phyloP scores from a whole-genome alignment of 2,888 invertebrate genomes.

The Euproctis similis region DNA sequence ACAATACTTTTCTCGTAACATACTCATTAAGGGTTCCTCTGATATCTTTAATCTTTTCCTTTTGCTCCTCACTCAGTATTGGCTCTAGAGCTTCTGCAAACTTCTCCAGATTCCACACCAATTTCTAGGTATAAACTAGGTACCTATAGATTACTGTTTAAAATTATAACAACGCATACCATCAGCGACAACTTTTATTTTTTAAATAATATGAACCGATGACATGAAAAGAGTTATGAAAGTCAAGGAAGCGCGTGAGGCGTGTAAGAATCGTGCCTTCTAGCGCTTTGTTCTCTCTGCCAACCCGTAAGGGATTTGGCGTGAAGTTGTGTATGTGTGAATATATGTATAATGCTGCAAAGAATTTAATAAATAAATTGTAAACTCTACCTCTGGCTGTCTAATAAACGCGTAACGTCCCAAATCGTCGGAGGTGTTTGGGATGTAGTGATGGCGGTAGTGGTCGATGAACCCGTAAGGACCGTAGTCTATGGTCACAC shows the following conservation, averaged over 20 bases:
- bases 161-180: too few relatives aligned
- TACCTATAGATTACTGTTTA: too few relatives aligned
- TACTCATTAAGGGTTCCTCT: conserved; percentile 39
- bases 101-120: conserved; percentile 77
- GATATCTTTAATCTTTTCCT: conserved; percentile 35
- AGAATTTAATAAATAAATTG: too few relatives aligned
- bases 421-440: conserved; percentile 59
- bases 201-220: too few relatives aligned
- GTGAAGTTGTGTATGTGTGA: too few relatives aligned
- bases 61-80: conserved; percentile 44
- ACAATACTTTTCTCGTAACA: conserved; percentile 47
- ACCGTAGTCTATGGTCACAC: conserved; percentile 81
- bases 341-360: too few relatives aligned
- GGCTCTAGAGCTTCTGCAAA: conserved; percentile 68
- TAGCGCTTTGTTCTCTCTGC: too few relatives aligned
- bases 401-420: conserved; percentile 54
- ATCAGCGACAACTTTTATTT: too few relatives aligned
- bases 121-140: conserved; percentile 34
- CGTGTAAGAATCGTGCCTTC: too few relatives aligned
- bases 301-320: too few relatives aligned
- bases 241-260: too few relatives aligned
- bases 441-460: conserved; percentile 47
- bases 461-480: conserved; percentile 70
- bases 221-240: too few relatives aligned
- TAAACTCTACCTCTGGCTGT: conserved; percentile 52